These are phyloP conservation scores for Orcinus orca DNA, from an alignment of 2,113 vertebrate species.

Conservation along the genomic window DNA sequence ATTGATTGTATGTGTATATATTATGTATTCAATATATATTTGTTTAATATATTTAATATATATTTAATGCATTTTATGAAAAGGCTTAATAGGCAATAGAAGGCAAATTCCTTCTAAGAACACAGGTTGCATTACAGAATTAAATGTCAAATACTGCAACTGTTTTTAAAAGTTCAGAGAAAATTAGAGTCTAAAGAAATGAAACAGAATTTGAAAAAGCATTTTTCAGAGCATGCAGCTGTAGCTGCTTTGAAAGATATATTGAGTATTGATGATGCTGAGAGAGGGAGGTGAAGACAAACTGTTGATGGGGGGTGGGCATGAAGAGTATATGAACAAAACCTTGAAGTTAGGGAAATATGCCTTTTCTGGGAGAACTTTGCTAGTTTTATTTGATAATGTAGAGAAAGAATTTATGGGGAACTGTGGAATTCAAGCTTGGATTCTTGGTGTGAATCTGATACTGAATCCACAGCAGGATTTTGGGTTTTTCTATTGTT, in stretches of 20 bases:
- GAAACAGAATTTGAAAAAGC: not conserved
- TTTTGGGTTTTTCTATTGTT: conserved; percentile 18
- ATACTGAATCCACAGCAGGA: not conserved
- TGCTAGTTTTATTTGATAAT: not conserved
- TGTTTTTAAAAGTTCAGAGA: not conserved
- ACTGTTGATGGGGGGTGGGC: not conserved
- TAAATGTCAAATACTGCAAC: not conserved
- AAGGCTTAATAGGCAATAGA: not conserved
- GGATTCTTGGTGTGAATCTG: not conserved
- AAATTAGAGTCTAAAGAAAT: conserved; percentile 12
- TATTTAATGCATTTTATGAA: not conserved
- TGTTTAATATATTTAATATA: not conserved
- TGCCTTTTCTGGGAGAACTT: not conserved
- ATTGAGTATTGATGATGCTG: not conserved
- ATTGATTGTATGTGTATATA: not conserved
- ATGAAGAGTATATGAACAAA: not conserved
- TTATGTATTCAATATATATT: not conserved
- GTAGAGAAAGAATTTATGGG: not conserved
- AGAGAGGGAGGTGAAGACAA: not conserved
- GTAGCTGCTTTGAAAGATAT: not conserved
- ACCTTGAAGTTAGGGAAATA: not conserved
- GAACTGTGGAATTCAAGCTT: not conserved
- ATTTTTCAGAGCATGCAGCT: conserved; percentile 11
- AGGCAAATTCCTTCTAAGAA: not conserved
- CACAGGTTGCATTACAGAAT: not conserved